These are phyloP conservation scores for Campoletis sonorensis DNA, from an alignment of 1,140 invertebrate genomes.

Conservation along the genomic window DNA sequence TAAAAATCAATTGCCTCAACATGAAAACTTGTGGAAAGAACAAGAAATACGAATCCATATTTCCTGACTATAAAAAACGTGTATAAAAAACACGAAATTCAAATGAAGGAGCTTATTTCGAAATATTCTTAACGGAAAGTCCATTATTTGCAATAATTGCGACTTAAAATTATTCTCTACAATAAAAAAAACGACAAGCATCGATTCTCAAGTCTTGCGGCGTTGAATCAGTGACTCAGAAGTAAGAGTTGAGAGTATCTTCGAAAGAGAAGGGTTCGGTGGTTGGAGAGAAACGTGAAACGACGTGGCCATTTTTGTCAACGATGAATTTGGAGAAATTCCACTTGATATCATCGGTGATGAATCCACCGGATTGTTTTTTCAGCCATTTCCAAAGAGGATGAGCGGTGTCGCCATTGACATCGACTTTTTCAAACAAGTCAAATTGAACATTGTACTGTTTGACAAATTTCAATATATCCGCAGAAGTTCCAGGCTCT, in stretches of 20 bases:
- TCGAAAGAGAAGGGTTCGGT: slow-evolving; percentile 84
- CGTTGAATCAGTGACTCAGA: slow-evolving; percentile 70
- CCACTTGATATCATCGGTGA: slow-evolving; percentile 95
- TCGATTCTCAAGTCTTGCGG: no score
- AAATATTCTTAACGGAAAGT: no score
- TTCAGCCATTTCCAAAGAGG: slow-evolving; percentile 95
- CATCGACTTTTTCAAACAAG: slow-evolving; percentile 87
- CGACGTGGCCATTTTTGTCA: slow-evolving; percentile 89
- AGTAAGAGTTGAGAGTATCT: slow-evolving; percentile 80
- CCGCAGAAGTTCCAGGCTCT: slow-evolving; percentile 84
- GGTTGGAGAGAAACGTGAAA: slow-evolving; percentile 88
- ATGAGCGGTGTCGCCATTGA: slow-evolving; percentile 90
- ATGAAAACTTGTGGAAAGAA: no score
- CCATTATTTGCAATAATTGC: no score
- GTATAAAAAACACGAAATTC: no score
- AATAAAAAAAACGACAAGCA: no score
- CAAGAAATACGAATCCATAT: no score
- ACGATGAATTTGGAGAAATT: slow-evolving; percentile 98
- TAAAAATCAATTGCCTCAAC: no score
- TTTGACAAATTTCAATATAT: slow-evolving; percentile 85
- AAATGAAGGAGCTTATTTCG: no score
- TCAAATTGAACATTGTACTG: slow-evolving; percentile 87
- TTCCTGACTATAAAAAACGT: no score
- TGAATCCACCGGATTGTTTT: slow-evolving; percentile 81
- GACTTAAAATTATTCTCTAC: no score